These are phyloP conservation scores for Isichthys henryi DNA, from an alignment of 2,113 vertebrate genomes.

Conservation along the genomic window DNA sequence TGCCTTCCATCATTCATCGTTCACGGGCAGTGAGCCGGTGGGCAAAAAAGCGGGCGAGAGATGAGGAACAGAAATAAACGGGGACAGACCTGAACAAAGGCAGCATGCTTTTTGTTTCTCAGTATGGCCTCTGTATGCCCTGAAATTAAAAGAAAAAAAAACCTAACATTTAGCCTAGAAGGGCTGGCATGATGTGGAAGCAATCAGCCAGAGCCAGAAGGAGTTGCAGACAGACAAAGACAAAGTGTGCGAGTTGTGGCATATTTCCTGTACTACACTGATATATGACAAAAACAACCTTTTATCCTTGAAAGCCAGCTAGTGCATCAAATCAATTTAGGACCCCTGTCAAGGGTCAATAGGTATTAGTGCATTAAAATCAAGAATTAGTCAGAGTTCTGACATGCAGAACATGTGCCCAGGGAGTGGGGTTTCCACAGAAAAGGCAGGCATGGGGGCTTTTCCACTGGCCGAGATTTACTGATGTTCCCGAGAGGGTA, in stretches of 20 bases:
- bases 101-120: background rate
- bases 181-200: background rate
- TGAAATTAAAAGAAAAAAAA: background rate
- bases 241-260: background rate
- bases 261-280: background rate
- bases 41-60: background rate
- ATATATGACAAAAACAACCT: slow-evolving; percentile 12
- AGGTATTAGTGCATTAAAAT: background rate
- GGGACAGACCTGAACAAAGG: background rate
- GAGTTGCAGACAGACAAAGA: background rate
- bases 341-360: background rate
- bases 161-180: background rate
- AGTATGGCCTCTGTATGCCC: background rate
- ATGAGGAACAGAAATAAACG: background rate
- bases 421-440: background rate
- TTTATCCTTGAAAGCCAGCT: slow-evolving; percentile 13
- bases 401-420: background rate
- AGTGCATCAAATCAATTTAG: slow-evolving; percentile 11
- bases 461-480: slow-evolving; percentile 22
- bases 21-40: slow-evolving; percentile 29
- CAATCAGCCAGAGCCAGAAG: background rate
- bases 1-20: slow-evolving; percentile 32
- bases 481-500: slow-evolving; percentile 31
- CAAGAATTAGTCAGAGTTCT: slow-evolving; percentile 3
- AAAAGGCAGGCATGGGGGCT: background rate